Conservation (phyloP, 2,888 invertebrate species). For the Andrena praecox region DNA sequence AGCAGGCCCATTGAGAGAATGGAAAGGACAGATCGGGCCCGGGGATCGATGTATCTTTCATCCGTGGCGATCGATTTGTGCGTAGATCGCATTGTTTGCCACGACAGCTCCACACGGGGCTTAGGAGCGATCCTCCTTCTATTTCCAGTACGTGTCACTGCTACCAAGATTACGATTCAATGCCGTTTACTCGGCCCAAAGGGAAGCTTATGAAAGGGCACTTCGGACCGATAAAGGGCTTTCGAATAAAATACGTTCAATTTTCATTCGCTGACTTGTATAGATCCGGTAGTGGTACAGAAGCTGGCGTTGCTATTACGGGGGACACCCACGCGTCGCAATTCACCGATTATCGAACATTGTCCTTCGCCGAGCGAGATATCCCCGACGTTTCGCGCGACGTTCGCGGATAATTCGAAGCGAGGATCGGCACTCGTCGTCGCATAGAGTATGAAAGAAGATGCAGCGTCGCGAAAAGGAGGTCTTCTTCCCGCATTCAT, state of each 20-base stretch:
- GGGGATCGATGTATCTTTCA: slow-evolving; percentile 59
- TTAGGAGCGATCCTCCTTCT: slow-evolving; percentile 52
- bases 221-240: slow-evolving; percentile 35
- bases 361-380: neutral
- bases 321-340: no score
- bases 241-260: slow-evolving; percentile 1
- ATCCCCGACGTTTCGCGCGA: neutral
- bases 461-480: neutral
- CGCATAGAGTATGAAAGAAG: neutral
- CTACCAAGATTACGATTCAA: slow-evolving; percentile 61
- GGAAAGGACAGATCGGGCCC: slow-evolving; percentile 55
- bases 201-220: slow-evolving; percentile 33
- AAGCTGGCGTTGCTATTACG: neutral
- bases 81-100: slow-evolving; percentile 61
- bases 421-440: slow-evolving; percentile 9
- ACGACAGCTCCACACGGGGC: slow-evolving; percentile 57
- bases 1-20: slow-evolving; percentile 56
- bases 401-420: slow-evolving; percentile 11
- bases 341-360: neutral
- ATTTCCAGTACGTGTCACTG: slow-evolving; percentile 42
- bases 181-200: slow-evolving; percentile 34
- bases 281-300: neutral
- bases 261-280: slow-evolving; percentile 7
- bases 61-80: slow-evolving; percentile 68
- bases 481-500: slow-evolving; percentile 18